phyloP scores from a whole-genome alignment of 2,113 vertebrate species.

The Nothoprocta perdicaria region DNA sequence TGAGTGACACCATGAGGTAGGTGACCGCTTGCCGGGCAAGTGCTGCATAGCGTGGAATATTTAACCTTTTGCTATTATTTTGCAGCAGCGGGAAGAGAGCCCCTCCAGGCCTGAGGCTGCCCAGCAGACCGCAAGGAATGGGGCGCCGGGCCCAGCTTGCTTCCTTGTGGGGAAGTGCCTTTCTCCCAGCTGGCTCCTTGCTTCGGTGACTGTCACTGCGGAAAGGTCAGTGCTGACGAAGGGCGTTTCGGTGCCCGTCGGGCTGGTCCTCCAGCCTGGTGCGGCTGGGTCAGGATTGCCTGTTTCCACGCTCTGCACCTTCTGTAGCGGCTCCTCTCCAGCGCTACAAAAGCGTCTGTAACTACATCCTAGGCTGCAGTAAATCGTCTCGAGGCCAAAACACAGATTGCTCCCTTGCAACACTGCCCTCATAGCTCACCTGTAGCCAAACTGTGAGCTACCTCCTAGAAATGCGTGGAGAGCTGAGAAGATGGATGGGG shows the following conservation, averaged over 20 bases:
- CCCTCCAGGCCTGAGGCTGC: rapidly evolving
- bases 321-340: background rate
- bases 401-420: background rate
- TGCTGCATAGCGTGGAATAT: rapidly evolving
- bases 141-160: rapidly evolving
- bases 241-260: rapidly evolving
- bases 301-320: background rate
- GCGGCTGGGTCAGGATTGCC: background rate
- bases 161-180: background rate
- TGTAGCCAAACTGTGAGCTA: slow-evolving; percentile 35
- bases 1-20: background rate
- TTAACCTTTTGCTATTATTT: background rate
- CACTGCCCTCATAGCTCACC: slow-evolving; percentile 32
- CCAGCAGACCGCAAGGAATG: background rate
- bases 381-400: slow-evolving; percentile 39
- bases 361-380: background rate
- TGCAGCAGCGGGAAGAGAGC: background rate
- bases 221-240: background rate
- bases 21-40: background rate
- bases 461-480: background rate
- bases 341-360: background rate
- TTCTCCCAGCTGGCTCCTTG: background rate
- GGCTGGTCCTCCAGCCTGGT: background rate
- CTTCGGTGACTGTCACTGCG: rapidly evolving
- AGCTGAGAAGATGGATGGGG: slow-evolving; percentile 14